Evolutionary conservation across 1,140 invertebrate genomes (phyloP).

Genomic region (Drosophila nebulosa): DNA sequence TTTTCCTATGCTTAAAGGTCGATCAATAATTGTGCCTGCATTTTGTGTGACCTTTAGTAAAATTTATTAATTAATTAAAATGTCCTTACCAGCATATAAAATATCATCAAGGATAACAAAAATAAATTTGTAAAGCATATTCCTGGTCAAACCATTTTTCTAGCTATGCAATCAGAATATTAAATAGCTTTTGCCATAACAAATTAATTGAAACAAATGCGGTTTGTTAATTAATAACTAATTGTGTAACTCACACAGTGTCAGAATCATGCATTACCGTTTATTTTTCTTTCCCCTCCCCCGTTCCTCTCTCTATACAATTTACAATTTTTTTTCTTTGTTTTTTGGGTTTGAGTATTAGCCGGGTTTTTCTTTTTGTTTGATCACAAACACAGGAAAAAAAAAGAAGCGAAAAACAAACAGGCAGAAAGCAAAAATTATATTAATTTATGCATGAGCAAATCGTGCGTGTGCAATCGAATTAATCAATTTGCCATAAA

Average conservation of each 20-base stretch:
- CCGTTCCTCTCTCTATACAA: not conserved
- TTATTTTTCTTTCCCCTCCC: slow-evolving; percentile 3
- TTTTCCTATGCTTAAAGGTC: too few relatives aligned
- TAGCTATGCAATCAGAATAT: slow-evolving; percentile 10
- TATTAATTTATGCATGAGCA: slow-evolving; percentile 40
- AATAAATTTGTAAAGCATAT: slow-evolving; percentile 1
- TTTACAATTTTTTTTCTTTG: not conserved
- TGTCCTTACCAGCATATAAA: slow-evolving; percentile 1
- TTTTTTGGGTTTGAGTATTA: slow-evolving; percentile 20
- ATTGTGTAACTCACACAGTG: slow-evolving; percentile 33
- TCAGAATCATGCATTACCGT: slow-evolving; percentile 28
- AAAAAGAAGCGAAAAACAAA: not conserved
- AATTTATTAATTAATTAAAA: slow-evolving; percentile 3
- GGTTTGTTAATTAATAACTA: slow-evolving; percentile 63
- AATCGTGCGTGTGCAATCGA: slow-evolving; percentile 26
- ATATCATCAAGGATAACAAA: slow-evolving; percentile 2
- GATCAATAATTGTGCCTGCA: too few relatives aligned
- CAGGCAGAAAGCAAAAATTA: slow-evolving; percentile 11
- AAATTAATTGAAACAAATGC: slow-evolving; percentile 50
- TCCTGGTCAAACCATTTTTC: not conserved
- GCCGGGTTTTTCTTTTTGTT: slow-evolving; percentile 12
- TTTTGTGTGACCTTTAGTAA: not conserved
- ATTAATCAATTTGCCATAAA: slow-evolving; percentile 37
- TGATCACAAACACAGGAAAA: not conserved
- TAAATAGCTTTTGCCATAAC: slow-evolving; percentile 15